Percentiles rank a stretch among this genome's conserved stretches.
These are phyloP conservation scores for Radopholus similis DNA, from an alignment of 1,140 invertebrate species.

Conservation along the genomic window DNA sequence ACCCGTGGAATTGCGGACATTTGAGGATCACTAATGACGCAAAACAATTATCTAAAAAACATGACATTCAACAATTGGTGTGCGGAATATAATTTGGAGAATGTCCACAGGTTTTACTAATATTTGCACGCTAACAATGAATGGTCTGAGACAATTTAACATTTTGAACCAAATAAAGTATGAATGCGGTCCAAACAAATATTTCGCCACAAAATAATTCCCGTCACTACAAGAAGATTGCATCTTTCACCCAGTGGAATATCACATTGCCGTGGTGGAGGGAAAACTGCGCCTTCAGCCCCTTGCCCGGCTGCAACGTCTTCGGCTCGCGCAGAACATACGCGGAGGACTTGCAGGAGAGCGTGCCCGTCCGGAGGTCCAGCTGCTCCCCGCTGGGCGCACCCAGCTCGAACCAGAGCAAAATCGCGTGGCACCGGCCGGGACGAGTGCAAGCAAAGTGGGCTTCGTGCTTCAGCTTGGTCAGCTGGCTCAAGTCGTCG, in stretches of 20 bases:
- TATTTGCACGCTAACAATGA: too few relatives aligned
- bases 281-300: slow-evolving; percentile 4
- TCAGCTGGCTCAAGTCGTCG: slow-evolving; percentile 15
- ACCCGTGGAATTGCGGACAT: neutral
- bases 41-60: neutral
- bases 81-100: too few relatives aligned
- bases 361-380: neutral
- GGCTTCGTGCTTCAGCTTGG: neutral
- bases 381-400: neutral
- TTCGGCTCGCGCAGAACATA: neutral
- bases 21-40: neutral
- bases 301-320: neutral
- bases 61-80: too few relatives aligned
- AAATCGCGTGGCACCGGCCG: slow-evolving; percentile 12
- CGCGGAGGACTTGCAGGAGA: neutral
- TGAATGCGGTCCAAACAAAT: neutral
- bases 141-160: too few relatives aligned
- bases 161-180: too few relatives aligned
- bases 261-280: slow-evolving; percentile 16
- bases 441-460: neutral
- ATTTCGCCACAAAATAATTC: neutral
- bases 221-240: neutral
- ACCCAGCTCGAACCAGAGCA: slow-evolving; percentile 22
- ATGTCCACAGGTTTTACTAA: too few relatives aligned
- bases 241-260: slow-evolving; percentile 15